Evolutionary conservation across 2,888 invertebrate species (phyloP).

Genomic region (Eugnorisma glareosa): DNA sequence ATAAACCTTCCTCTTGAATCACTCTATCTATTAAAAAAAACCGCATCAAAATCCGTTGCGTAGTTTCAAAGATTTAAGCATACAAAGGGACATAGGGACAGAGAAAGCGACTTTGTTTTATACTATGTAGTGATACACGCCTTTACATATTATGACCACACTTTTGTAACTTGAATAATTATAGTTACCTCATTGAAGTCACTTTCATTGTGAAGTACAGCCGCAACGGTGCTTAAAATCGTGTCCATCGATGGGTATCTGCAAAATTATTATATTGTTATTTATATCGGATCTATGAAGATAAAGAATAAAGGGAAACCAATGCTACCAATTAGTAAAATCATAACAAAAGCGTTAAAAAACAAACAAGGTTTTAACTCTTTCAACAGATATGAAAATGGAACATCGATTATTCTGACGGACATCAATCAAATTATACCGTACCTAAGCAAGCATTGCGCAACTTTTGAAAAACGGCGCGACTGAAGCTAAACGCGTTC

Average conservation of each 20-base stretch:
- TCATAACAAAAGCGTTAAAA: constrained; percentile 12
- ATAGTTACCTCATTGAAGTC: constrained; percentile 81
- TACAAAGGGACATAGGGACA: too few species aligned
- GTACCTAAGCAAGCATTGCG: background rate
- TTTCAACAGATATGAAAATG: constrained; percentile 4
- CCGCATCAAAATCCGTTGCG: too few species aligned
- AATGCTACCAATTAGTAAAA: constrained; percentile 3
- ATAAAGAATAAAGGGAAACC: background rate
- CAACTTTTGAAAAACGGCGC: too few species aligned
- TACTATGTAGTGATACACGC: too few species aligned
- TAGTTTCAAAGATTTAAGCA: too few species aligned
- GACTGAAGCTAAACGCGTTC: background rate
- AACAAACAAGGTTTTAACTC: constrained; percentile 10
- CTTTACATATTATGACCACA: background rate
- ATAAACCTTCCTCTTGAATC: too few species aligned
- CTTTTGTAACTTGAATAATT: background rate
- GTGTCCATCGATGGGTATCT: constrained; percentile 82
- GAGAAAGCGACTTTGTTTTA: too few species aligned
- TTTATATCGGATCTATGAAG: background rate
- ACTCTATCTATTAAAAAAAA: too few species aligned
- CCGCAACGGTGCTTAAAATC: constrained; percentile 76
- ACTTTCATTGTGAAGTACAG: constrained; percentile 76
- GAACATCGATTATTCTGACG: constrained; percentile 9
- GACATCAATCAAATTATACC: constrained; percentile 20
- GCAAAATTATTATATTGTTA: constrained; percentile 53